phyloP scores from a whole-genome alignment of 2,113 vertebrate genomes.

The Chionis minor region DNA sequence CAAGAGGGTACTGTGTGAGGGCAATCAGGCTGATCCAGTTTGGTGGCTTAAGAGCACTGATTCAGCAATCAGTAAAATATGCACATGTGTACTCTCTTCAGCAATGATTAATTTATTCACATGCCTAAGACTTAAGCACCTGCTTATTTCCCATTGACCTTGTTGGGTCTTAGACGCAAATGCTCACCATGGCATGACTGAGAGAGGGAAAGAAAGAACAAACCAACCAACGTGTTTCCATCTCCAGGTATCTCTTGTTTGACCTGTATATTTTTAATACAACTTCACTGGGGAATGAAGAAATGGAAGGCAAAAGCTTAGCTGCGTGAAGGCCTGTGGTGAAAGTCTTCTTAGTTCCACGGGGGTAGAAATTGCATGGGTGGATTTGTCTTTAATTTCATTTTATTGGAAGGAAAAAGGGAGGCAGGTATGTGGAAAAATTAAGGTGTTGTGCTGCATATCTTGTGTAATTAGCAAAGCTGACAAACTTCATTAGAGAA shows the following conservation, averaged over 20 bases:
- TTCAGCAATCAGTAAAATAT: background rate
- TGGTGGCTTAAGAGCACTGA: background rate
- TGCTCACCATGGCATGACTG: background rate
- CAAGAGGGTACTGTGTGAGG: background rate
- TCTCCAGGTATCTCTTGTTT: background rate
- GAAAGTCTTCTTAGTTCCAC: background rate
- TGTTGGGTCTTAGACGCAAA: background rate
- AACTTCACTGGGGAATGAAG: background rate
- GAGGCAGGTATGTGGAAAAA: background rate
- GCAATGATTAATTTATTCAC: background rate
- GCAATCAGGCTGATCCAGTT: background rate
- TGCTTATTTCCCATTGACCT: background rate
- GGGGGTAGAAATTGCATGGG: background rate
- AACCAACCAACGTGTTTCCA: rapidly evolving
- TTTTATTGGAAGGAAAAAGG: background rate
- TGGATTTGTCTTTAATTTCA: background rate
- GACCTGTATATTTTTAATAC: background rate
- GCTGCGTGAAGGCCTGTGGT: background rate
- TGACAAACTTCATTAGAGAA: background rate
- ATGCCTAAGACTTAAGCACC: background rate
- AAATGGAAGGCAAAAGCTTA: background rate
- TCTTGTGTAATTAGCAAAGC: background rate
- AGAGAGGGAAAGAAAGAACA: background rate
- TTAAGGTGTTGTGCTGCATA: background rate
- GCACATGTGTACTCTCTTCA: background rate